These are phyloP conservation scores for Cichlasoma orientale DNA, from an alignment of 2,797 vertebrate species.

Conservation along the genomic window DNA sequence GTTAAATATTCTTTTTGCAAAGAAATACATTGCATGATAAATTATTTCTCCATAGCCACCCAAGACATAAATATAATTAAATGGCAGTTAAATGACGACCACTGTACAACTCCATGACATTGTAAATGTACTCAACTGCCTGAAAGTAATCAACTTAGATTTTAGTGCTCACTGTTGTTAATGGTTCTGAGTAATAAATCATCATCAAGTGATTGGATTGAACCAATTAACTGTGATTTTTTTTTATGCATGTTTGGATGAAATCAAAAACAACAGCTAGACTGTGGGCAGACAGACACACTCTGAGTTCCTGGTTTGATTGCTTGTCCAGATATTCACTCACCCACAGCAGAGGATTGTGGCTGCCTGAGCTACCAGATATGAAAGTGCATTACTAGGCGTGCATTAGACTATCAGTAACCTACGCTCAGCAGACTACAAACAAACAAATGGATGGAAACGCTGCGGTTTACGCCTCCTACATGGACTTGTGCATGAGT, in stretches of 20 bases:
- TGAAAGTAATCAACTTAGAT: not conserved
- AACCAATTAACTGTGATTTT: slow-evolving; percentile 1
- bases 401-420: slow-evolving; percentile 53
- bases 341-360: slow-evolving; percentile 41
- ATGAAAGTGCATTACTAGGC: slow-evolving; percentile 52
- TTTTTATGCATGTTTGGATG: not conserved
- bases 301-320: slow-evolving; percentile 41
- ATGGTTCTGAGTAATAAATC: slow-evolving; percentile 6
- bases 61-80: not conserved
- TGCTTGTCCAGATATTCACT: slow-evolving; percentile 45
- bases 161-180: not conserved
- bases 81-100: not conserved
- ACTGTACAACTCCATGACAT: not conserved
- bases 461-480: slow-evolving; percentile 58
- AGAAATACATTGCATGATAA: not conserved
- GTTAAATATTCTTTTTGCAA: not conserved
- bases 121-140: not conserved
- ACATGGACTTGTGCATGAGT: slow-evolving; percentile 68
- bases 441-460: slow-evolving; percentile 64
- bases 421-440: slow-evolving; percentile 50
- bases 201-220: not conserved
- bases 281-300: slow-evolving; percentile 40
- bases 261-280: slow-evolving; percentile 23
- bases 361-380: slow-evolving; percentile 37
- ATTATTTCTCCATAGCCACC: not conserved